Evolutionary conservation across 1,140 invertebrate genomes (phyloP).

Genomic region (Meloidogyne exigua): DNA sequence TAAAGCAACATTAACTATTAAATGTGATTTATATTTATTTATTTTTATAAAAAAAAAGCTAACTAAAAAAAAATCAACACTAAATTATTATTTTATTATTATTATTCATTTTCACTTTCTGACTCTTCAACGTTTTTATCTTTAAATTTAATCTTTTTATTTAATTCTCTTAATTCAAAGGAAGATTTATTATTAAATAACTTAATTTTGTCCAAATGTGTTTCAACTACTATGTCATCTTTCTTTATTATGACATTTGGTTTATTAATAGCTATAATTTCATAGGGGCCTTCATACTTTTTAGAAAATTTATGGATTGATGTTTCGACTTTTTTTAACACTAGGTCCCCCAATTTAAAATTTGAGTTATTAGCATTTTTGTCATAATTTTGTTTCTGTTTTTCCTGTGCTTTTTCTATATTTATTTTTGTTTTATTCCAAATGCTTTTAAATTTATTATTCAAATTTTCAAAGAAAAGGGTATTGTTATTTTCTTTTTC

Average conservation of each 20-base stretch:
- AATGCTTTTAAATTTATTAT: neutral
- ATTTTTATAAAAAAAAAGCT: too few relatives aligned
- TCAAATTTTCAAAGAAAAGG: neutral
- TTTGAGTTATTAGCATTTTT: neutral
- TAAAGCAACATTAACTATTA: too few relatives aligned
- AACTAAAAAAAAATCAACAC: too few relatives aligned
- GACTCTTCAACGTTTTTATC: neutral
- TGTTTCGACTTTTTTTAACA: neutral
- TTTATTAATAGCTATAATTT: neutral
- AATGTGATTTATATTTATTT: too few relatives aligned
- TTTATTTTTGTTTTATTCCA: neutral
- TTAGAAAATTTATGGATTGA: neutral
- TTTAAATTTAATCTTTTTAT: neutral
- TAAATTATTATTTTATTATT: too few relatives aligned
- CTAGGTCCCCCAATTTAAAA: neutral
- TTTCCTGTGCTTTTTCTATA: neutral
- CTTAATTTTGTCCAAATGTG: neutral
- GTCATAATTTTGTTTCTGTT: neutral
- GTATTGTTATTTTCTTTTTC: neutral
- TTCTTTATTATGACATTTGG: neutral
- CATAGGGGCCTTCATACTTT: neutral
- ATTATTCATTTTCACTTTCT: neutral
- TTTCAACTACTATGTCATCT: neutral
- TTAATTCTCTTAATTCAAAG: neutral
- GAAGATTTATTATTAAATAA: neutral